Conservation (phyloP, 2,113 vertebrate species). For the Rhodinocichla rosea region DNA sequence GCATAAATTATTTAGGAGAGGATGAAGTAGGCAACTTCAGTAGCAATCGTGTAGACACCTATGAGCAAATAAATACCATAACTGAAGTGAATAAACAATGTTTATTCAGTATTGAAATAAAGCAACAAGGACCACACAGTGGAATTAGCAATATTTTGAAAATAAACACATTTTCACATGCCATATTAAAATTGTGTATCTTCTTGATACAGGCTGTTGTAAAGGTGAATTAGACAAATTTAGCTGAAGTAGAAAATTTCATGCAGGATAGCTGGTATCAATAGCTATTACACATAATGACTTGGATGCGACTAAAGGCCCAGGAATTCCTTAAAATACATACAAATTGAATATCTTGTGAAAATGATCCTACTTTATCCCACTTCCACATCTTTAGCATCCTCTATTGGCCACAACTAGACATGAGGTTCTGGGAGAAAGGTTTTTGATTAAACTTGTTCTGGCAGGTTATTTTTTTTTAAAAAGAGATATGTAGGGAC, state of each 20-base stretch:
- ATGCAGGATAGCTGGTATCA: not conserved
- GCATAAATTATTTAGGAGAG: not conserved
- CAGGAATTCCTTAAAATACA: not conserved
- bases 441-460: not conserved
- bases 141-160: not conserved
- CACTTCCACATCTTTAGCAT: not conserved
- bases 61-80: not conserved
- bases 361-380: not conserved
- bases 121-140: not conserved
- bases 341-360: not conserved
- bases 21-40: not conserved
- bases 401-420: not conserved
- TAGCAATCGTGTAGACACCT: not conserved
- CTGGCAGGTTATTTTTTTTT: not conserved
- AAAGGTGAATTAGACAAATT: not conserved
- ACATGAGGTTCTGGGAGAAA: not conserved
- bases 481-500: not conserved
- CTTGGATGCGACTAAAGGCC: not conserved
- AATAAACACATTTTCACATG: not conserved
- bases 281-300: not conserved
- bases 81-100: not conserved
- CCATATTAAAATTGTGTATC: not conserved
- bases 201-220: not conserved
- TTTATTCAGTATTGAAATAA: not conserved
- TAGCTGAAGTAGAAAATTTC: not conserved